phyloP scores from a whole-genome alignment of 2,797 vertebrate genomes.

The Hybognathus amarus region DNA sequence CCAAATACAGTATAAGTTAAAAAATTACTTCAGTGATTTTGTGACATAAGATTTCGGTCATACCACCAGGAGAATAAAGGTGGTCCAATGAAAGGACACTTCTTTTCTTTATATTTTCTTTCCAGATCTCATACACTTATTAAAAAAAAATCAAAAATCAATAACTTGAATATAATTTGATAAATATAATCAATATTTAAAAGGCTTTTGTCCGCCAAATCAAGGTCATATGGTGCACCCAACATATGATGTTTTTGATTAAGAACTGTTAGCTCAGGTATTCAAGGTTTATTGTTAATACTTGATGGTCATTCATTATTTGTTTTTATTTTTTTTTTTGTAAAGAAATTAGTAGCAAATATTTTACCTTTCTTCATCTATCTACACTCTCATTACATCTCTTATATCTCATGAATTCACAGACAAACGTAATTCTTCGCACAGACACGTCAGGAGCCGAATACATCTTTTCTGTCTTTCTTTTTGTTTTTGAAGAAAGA shows the following conservation, averaged over 20 bases:
- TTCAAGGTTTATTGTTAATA: too few species aligned
- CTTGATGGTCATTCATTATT: too few species aligned
- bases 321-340: too few species aligned
- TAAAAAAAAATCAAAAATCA: background rate
- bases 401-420: background rate
- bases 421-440: background rate
- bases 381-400: background rate
- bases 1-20: background rate
- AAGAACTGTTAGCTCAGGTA: background rate
- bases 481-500: slow-evolving; percentile 38
- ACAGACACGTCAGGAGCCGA: background rate
- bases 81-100: too few species aligned
- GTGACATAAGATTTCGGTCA: background rate
- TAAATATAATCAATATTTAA: background rate
- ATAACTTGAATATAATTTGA: background rate
- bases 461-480: slow-evolving; percentile 1
- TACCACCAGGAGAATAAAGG: background rate
- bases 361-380: background rate
- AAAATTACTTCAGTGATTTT: too few species aligned
- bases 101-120: too few species aligned
- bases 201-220: background rate
- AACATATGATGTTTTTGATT: background rate
- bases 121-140: background rate
- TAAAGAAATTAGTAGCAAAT: background rate
- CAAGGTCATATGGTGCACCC: background rate